Conservation (phyloP, 2,113 vertebrate genomes). For the Tyto alba region DNA sequence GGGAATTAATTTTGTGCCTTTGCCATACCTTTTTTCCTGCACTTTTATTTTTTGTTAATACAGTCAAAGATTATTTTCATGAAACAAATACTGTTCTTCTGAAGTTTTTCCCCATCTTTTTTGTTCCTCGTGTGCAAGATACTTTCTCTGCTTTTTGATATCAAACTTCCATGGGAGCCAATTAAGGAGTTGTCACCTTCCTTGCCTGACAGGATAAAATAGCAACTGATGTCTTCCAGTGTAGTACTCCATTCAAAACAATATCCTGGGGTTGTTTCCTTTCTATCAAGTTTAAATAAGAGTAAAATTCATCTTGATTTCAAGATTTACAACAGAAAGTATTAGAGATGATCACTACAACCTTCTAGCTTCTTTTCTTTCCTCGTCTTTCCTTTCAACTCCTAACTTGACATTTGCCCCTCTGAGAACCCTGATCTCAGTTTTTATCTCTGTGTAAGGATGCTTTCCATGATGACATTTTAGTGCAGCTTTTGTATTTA, state of each 20-base stretch:
- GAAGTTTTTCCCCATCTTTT: background rate
- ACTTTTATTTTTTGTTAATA: background rate
- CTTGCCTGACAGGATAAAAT: background rate
- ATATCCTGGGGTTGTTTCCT: background rate
- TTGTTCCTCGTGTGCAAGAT: background rate
- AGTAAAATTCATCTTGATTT: background rate
- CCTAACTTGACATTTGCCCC: background rate
- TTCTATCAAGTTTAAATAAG: background rate
- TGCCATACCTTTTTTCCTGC: background rate
- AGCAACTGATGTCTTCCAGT: background rate
- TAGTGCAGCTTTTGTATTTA: background rate
- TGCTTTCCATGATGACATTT: background rate
- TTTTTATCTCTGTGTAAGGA: background rate
- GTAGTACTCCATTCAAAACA: background rate
- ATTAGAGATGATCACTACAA: background rate
- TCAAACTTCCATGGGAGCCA: background rate
- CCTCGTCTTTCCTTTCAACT: background rate
- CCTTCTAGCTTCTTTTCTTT: background rate
- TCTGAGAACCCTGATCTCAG: background rate
- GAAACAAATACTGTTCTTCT: background rate
- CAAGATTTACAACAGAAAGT: background rate
- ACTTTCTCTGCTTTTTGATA: background rate
- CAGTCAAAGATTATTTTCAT: background rate
- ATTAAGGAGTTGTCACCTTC: background rate
- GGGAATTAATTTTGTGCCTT: background rate